Evolutionary conservation across 2,797 vertebrate species (phyloP).

Genomic region (Trematomus bernacchii): DNA sequence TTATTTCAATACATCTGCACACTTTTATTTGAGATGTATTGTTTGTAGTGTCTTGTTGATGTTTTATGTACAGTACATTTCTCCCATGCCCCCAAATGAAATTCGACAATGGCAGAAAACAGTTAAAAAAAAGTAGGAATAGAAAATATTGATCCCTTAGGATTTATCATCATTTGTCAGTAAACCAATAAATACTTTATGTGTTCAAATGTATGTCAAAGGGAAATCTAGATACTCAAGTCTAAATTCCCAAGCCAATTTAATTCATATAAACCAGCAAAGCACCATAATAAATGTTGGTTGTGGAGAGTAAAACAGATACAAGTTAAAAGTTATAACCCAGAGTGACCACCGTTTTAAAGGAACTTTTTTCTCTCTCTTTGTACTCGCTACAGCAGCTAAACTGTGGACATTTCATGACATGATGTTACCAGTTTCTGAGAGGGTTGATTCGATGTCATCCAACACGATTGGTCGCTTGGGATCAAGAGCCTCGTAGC

Average conservation of each 20-base stretch:
- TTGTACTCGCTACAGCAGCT: neutral
- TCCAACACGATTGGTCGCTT: slow-evolving; percentile 84
- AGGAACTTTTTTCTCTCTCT: neutral
- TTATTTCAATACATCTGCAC: neutral
- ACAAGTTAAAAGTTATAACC: neutral
- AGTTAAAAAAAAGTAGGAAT: neutral
- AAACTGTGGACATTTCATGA: neutral
- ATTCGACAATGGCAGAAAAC: neutral
- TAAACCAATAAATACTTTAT: no score
- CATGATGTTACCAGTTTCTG: slow-evolving; percentile 68
- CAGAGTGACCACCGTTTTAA: neutral
- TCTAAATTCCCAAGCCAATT: neutral
- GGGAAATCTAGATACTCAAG: neutral
- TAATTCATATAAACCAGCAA: neutral
- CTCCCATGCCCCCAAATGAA: no score
- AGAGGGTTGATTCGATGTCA: slow-evolving; percentile 76
- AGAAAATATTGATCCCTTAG: no score
- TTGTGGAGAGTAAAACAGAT: neutral
- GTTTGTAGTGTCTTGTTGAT: neutral
- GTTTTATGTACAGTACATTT: no score
- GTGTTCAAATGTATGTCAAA: neutral
- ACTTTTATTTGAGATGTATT: neutral
- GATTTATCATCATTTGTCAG: no score
- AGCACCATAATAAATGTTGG: neutral
- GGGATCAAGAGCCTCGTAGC: slow-evolving; percentile 91